Conservation (phyloP, 1,140 invertebrate species). For the Anoplophora glabripennis region DNA sequence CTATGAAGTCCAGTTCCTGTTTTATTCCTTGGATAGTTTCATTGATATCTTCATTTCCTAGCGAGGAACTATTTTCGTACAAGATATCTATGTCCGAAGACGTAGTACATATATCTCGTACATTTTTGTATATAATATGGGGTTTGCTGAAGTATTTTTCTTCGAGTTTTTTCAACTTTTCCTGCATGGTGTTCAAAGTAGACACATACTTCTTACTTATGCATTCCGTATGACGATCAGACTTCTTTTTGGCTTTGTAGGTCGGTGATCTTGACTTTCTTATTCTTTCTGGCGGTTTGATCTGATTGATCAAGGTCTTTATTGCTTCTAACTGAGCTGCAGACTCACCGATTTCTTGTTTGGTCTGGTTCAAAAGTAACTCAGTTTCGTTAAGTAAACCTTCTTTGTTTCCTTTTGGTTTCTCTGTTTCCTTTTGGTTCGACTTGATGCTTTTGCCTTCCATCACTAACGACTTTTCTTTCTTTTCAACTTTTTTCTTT, state of each 20-base stretch:
- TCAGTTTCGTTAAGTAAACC: too few relatives aligned
- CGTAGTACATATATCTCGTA: constrained; percentile 25
- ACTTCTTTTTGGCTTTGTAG: constrained; percentile 4
- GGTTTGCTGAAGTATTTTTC: constrained; percentile 33
- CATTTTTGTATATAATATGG: constrained; percentile 23
- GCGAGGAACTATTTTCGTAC: constrained; percentile 20
- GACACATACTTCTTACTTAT: constrained; percentile 16
- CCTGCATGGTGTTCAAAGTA: constrained; percentile 16
- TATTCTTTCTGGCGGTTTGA: constrained; percentile 8
- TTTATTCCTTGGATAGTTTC: constrained; percentile 25
- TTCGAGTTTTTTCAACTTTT: constrained; percentile 28
- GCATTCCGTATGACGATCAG: neutral
- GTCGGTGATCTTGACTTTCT: constrained; percentile 9
- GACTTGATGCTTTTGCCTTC: too few relatives aligned
- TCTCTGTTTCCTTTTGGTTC: too few relatives aligned
- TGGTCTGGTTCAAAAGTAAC: constrained; percentile 18
- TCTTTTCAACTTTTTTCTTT: neutral
- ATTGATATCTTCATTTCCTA: constrained; percentile 23
- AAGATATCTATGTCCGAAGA: constrained; percentile 23
- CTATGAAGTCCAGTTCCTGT: constrained; percentile 18
- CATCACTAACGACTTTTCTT: neutral
- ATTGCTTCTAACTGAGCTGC: constrained; percentile 21
- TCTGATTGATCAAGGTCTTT: constrained; percentile 10
- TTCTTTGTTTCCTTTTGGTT: too few relatives aligned
- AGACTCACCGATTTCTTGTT: constrained; percentile 23